phyloP scores from a whole-genome alignment of 1,140 invertebrate species.

The Penaeus vannamei region DNA sequence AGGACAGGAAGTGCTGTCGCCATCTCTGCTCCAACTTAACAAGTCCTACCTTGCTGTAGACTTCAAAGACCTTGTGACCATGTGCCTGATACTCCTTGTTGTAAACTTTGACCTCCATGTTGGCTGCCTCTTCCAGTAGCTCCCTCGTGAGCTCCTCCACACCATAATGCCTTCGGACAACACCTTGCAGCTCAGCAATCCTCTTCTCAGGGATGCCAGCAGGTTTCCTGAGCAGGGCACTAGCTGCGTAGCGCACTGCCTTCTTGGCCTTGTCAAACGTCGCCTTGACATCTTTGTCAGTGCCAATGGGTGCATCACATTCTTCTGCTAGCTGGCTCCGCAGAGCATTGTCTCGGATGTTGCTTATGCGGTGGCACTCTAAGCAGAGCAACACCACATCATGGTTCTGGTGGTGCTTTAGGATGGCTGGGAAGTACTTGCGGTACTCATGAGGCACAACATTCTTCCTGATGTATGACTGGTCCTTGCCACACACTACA shows the following conservation, averaged over 20 bases:
- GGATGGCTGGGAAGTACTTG: constrained; percentile 83
- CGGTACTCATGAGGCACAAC: constrained; percentile 89
- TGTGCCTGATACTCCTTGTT: constrained; percentile 78
- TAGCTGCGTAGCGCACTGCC: constrained; percentile 79
- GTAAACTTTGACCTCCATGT: constrained; percentile 70
- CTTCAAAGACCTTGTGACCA: constrained; percentile 79
- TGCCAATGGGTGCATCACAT: constrained; percentile 79
- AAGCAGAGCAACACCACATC: constrained; percentile 85
- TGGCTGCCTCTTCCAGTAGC: constrained; percentile 69
- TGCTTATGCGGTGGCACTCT: constrained; percentile 82
- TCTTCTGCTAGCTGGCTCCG: constrained; percentile 76
- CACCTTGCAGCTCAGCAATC: constrained; percentile 68
- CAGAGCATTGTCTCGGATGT: constrained; percentile 78
- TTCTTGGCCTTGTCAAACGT: constrained; percentile 71
- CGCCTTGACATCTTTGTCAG: constrained; percentile 71
- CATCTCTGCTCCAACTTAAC: constrained; percentile 81
- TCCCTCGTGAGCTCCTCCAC: constrained; percentile 70
- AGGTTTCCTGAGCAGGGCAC: constrained; percentile 74
- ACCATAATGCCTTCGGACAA: constrained; percentile 70
- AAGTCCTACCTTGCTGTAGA: constrained; percentile 77
- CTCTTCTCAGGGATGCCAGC: constrained; percentile 60
- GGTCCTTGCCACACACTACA: constrained; percentile 83
- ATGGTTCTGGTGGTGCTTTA: constrained; percentile 89
- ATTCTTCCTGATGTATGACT: constrained; percentile 85
- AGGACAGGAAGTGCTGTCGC: constrained; percentile 83